Percentiles rank a stretch among this genome's conserved stretches.
Evolutionary conservation across 2,888 invertebrate species (phyloP).

Genomic region (Pyralis farinalis): DNA sequence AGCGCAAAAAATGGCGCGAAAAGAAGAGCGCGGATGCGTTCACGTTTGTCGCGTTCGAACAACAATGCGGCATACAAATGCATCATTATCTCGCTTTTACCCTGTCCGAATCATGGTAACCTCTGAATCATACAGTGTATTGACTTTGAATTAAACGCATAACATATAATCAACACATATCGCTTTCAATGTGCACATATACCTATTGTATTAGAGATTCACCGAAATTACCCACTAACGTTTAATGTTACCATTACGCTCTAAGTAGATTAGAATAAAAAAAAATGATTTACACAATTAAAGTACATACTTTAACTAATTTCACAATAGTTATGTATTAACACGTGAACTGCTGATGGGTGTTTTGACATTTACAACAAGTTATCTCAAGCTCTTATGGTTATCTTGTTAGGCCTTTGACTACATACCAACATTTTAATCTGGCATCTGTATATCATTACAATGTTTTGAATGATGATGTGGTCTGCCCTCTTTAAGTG

Average conservation of each 20-base stretch:
- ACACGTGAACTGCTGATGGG: too few species aligned
- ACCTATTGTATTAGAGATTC: not conserved
- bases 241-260: too few species aligned
- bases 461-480: conserved; percentile 3
- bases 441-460: conserved; percentile 21
- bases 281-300: too few species aligned
- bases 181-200: not conserved
- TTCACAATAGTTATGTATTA: too few species aligned
- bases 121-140: conserved; percentile 20
- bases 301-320: too few species aligned
- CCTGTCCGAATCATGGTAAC: conserved; percentile 19
- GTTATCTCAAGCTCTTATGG: too few species aligned
- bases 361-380: too few species aligned
- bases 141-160: conserved; percentile 15
- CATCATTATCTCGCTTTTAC: conserved; percentile 38
- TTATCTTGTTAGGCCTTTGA: not conserved
- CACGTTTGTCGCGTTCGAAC: conserved; percentile 48
- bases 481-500: not conserved
- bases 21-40: conserved; percentile 41
- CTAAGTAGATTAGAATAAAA: too few species aligned
- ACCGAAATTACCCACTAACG: not conserved
- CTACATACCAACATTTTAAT: not conserved
- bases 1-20: conserved; percentile 53
- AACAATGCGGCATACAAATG: conserved; percentile 48
- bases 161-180: conserved; percentile 13